Evolutionary conservation across 2,113 vertebrate species (phyloP), one percentile per base, ranked within the genome.

Genomic region (Copsychus sechellarum): DNA sequence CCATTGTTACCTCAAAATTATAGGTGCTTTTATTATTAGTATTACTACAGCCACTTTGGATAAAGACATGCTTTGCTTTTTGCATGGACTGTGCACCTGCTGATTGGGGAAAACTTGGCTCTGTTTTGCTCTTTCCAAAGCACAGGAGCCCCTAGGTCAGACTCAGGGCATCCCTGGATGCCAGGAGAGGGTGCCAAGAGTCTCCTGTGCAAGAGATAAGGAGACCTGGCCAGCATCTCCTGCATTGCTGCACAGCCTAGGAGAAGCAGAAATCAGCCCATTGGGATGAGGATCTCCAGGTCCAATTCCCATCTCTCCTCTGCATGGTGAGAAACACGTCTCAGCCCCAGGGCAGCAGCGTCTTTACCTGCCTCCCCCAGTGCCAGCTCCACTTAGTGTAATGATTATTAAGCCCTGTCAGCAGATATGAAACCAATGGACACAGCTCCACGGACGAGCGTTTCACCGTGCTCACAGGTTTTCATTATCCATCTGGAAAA

Each of bases 401-500:
- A 81, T 80, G 60, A 81, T 91, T 48, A 67, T 94, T 90, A 95
- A 95, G 48, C 54, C 78, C 78, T 84, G 78, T 71, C 81, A 89
- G 72, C 96, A 95, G 89, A 84, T 48, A 90, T 14, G 28, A 83
- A 91, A 72, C 70, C 67, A 47, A 62, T 5, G 79, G 81, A 81
- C 23, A 3, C 71, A 83, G 74, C 71, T 97, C 76, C 88, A 64
- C 70, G 19, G 78, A 78, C 74, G 11, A 92, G 74, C 1, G 8
- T 83, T 91, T 14, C 1, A 88, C 56, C 64, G 86, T 12, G 83
- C 87, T 87, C 48, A 36, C 79, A 51, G 43, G 76, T 93, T 81
- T 80, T 79, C 36, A 36, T 56, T 83, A 84, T 72, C 94, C 76
- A 62, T 40, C 73, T 92, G 94, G 94, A 95, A 97, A 96, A 89